Evolutionary conservation across 1,140 invertebrate genomes (phyloP), one percentile per base, ranked within the genome.

Genomic region (Polyergus mexicanus): DNA sequence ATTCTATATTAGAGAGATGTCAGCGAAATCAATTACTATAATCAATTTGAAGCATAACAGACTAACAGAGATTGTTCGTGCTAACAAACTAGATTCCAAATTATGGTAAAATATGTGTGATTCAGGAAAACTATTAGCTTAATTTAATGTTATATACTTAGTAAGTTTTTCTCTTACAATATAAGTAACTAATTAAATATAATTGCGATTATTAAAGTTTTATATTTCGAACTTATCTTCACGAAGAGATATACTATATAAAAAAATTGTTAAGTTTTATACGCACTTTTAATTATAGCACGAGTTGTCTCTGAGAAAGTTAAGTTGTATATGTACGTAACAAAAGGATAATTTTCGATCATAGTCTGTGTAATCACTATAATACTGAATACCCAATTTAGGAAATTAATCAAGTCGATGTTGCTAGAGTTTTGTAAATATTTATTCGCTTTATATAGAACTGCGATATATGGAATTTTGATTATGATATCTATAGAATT

Each of bases 391-490:
- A 89, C 65, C 78, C 87, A 88, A 86, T 86, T 86, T 90, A 89
- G 74, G 76, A 77, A 76, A 88, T 86, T 86, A 86, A 56, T 75
- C 91, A 51, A 51, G 86, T 86, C 76, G 28, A 84, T 91, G 83
- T 87, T 87, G 85, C 56, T 86, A 85, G 85, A 77, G 78, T 91
- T 91, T 91, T 91, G 90, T 91, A 91, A 89, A 91, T 91, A 91
- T 88, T 91, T 66, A 88, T 88, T 90, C 66, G 47, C 68, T 87
- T 87, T 85, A 28, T 76, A 41, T 89, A 87, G 69, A n/a, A 88
- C 62, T 81, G 81, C 85, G 75, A 86, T 80, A 51, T 51, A 89
- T 86, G 74, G 41, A 90, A 87, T 77, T 69, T 88, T 88, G 51
- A 78, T 84, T 89, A 71, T 35, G 3, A 75, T 41, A 51, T 86